phyloP scores from a whole-genome alignment of 2,113 vertebrate species.

The Rhineura floridana region DNA sequence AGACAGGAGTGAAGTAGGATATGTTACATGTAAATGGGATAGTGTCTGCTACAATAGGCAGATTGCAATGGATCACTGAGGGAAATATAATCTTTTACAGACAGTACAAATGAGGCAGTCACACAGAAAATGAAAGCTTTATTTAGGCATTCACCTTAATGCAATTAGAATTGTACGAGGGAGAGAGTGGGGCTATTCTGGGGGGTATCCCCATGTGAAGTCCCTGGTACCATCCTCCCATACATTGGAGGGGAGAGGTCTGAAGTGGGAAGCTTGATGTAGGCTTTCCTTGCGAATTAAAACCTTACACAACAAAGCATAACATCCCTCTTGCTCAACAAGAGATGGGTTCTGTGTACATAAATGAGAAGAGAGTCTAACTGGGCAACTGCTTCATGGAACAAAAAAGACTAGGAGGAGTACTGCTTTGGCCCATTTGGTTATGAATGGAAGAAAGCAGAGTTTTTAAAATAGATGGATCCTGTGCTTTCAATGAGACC shows the following conservation, averaged over 20 bases:
- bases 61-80: not conserved
- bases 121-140: not conserved
- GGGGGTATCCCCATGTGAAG: not conserved
- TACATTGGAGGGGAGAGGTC: no score
- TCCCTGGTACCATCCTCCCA: not conserved
- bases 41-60: not conserved
- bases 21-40: not conserved
- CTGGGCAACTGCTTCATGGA: not conserved
- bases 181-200: not conserved
- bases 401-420: not conserved
- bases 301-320: not conserved
- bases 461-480: not conserved
- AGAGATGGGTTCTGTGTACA: not conserved
- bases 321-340: not conserved
- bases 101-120: not conserved
- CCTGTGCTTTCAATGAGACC: not conserved
- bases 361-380: not conserved
- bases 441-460: not conserved
- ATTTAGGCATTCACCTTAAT: not conserved
- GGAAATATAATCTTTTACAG: not conserved
- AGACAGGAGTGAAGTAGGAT: not conserved
- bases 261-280: not conserved
- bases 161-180: not conserved
- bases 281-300: no score
- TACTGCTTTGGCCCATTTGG: not conserved